phyloP scores from a whole-genome alignment of 2,797 vertebrate species.

The Hafferia zeledoni region DNA sequence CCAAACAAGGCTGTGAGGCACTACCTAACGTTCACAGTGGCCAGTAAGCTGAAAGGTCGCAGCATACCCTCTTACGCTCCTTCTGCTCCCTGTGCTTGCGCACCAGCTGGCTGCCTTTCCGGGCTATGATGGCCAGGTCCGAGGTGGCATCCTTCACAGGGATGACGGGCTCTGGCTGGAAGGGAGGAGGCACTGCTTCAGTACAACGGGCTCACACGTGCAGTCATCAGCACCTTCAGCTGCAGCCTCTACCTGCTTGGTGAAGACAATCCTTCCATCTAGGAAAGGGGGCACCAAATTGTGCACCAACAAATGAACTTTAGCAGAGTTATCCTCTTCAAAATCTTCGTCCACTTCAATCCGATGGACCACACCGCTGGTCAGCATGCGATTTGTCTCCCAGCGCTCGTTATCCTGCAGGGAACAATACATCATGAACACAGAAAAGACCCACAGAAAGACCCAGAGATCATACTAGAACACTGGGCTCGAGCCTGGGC shows the following conservation, averaged over 20 bases:
- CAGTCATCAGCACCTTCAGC: background rate
- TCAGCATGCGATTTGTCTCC: constrained; percentile 99
- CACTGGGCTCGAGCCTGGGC: background rate
- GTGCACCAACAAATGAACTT: constrained; percentile 95
- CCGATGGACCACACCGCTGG: constrained; percentile 96
- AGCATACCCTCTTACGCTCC: constrained; percentile 93
- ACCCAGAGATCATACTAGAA: background rate
- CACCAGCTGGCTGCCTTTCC: constrained; percentile 96
- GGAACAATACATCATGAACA: background rate
- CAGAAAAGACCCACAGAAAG: background rate
- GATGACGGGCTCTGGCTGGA: constrained; percentile 94
- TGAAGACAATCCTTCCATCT: constrained; percentile 98
- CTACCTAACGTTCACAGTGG: rapidly evolving
- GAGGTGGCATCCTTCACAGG: constrained; percentile 97
- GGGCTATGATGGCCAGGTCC: constrained; percentile 96
- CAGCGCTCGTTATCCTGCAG: constrained; percentile 95
- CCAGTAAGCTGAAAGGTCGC: background rate
- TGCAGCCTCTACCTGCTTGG: constrained; percentile 88
- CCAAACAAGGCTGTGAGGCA: background rate
- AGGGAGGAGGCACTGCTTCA: background rate
- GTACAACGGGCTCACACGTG: background rate
- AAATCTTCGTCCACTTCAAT: constrained; percentile 98
- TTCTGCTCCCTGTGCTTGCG: constrained; percentile 98
- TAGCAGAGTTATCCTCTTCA: constrained; percentile 96
- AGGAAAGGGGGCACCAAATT: constrained; percentile 97